phyloP scores from a whole-genome alignment of 2,797 vertebrate genomes.

The Sebastes baramenuke region DNA sequence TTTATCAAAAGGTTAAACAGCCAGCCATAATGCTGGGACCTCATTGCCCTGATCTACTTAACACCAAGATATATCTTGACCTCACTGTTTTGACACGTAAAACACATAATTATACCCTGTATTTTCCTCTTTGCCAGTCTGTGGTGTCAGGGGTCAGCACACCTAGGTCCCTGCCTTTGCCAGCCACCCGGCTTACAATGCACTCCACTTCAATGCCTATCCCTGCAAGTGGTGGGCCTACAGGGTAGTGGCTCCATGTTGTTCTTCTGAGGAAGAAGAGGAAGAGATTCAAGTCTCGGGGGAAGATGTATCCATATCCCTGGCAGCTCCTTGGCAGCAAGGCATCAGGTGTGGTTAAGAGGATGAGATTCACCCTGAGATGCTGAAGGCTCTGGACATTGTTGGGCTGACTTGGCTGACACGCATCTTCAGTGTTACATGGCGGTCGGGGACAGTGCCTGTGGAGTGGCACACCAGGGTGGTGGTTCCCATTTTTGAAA shows the following conservation, averaged over 20 bases:
- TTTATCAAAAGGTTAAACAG: constrained; percentile 27
- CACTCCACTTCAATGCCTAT: background rate
- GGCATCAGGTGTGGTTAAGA: no score
- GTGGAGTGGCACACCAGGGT: no score
- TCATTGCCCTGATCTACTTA: constrained; percentile 2
- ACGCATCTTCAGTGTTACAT: no score
- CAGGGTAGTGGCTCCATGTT: background rate
- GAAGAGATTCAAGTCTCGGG: no score
- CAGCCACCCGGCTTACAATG: background rate
- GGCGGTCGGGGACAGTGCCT: no score
- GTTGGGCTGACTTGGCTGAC: no score
- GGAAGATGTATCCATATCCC: no score
- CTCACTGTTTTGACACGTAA: constrained; percentile 19
- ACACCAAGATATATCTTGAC: constrained; percentile 8
- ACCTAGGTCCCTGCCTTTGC: background rate
- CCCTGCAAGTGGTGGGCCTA: background rate
- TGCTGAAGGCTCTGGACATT: no score
- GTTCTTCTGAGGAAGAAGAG: background rate
- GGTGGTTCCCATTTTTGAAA: no score
- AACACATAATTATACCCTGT: constrained; percentile 9
- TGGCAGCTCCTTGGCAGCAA: no score
- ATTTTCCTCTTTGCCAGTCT: background rate
- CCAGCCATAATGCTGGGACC: background rate
- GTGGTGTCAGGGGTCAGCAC: background rate
- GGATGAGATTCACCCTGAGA: no score